Conservation (phyloP, 2,888 invertebrate species). For the Brachycybe producta region DNA sequence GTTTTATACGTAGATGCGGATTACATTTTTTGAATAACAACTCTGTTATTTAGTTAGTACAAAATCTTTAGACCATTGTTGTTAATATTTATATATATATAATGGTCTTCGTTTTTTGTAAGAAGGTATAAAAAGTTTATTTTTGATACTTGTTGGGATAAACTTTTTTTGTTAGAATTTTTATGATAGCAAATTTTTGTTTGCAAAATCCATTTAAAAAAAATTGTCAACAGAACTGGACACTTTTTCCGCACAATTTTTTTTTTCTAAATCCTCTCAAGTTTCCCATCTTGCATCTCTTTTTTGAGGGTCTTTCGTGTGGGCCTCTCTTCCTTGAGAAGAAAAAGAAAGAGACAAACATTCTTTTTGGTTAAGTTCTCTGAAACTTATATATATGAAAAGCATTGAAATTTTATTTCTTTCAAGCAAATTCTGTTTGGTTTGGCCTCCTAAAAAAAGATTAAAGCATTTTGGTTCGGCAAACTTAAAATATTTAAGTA, state of each 20-base stretch:
- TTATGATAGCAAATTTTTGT: conserved; percentile 24
- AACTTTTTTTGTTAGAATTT: conserved; percentile 31
- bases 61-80: conserved; percentile 27
- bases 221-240: conserved; percentile 12
- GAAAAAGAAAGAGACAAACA: no score
- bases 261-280: neutral
- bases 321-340: no score
- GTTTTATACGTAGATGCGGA: conserved; percentile 17
- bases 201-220: conserved; percentile 19
- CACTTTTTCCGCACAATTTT: conserved; percentile 7
- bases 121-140: conserved; percentile 43
- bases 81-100: conserved; percentile 27
- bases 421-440: no score
- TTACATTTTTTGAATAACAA: conserved; percentile 18
- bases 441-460: no score
- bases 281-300: neutral
- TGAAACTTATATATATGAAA: no score
- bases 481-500: no score
- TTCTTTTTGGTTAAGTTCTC: no score
- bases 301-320: no score
- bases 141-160: conserved; percentile 51
- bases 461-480: no score
- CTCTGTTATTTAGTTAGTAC: conserved; percentile 21
- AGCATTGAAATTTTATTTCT: no score
- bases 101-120: conserved; percentile 34